These are phyloP conservation scores for Matsumurasca onukii DNA, from an alignment of 1,140 invertebrate genomes.

Conservation along the genomic window DNA sequence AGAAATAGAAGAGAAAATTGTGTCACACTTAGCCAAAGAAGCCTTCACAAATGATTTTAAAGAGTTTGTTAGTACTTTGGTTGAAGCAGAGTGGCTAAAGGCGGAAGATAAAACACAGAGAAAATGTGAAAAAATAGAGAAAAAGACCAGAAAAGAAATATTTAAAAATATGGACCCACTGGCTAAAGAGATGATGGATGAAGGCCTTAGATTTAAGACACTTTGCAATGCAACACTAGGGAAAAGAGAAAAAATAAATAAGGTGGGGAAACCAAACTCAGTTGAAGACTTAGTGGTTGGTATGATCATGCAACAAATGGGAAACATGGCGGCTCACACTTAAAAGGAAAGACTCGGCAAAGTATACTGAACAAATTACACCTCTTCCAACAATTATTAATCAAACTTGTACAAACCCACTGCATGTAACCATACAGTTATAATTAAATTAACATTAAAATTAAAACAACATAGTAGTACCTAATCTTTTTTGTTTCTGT, in stretches of 20 bases:
- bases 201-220: background rate
- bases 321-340: background rate
- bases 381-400: background rate
- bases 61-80: background rate
- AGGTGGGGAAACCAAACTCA: background rate
- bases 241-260: background rate
- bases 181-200: background rate
- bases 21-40: background rate
- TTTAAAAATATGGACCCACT: slow-evolving; percentile 7
- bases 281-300: background rate
- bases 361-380: background rate
- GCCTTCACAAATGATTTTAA: slow-evolving; percentile 1
- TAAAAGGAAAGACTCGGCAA: background rate
- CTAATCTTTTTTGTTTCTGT: background rate
- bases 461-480: background rate
- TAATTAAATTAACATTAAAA: background rate
- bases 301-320: slow-evolving; percentile 3
- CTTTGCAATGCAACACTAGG: background rate
- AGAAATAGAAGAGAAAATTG: background rate
- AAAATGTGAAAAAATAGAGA: background rate
- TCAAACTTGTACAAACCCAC: background rate
- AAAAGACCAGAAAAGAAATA: slow-evolving; percentile 6
- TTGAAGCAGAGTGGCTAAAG: background rate
- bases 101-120: background rate
- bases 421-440: background rate